These are phyloP conservation scores for Perognathus longimembris DNA, from an alignment of 2,113 vertebrate species.

Conservation along the genomic window DNA sequence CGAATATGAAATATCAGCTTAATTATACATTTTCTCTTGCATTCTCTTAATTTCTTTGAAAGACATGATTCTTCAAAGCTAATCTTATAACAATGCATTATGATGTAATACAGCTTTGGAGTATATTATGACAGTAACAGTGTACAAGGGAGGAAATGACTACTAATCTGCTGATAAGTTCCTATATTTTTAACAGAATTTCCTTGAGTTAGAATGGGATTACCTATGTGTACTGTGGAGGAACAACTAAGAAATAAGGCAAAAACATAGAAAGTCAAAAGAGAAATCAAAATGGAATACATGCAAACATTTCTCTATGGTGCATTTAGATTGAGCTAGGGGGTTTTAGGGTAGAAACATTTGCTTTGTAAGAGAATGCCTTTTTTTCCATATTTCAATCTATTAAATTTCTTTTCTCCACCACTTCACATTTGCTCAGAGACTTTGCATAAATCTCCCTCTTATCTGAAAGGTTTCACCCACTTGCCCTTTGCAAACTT, in stretches of 20 bases:
- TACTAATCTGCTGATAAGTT: neutral
- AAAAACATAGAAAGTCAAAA: too few relatives aligned
- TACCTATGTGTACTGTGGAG: neutral
- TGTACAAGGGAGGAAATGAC: neutral
- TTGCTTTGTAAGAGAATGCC: neutral
- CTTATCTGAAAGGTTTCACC: neutral
- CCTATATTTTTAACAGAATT: neutral
- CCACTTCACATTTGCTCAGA: neutral
- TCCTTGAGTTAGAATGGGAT: neutral
- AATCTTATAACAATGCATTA: neutral
- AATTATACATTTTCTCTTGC: neutral
- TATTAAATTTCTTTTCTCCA: neutral
- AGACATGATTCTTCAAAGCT: neutral
- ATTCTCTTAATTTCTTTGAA: slow-evolving; percentile 26
- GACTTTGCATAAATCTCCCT: neutral
- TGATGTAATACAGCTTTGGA: neutral
- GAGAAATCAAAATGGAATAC: neutral
- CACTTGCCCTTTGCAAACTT: neutral
- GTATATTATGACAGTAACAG: neutral
- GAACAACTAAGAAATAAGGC: too few relatives aligned
- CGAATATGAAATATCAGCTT: neutral
- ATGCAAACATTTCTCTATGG: neutral
- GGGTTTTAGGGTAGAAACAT: neutral
- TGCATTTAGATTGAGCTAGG: neutral
- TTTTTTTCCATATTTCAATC: neutral